phyloP scores from a whole-genome alignment of 2,113 vertebrate species.

The Tautogolabrus adspersus region DNA sequence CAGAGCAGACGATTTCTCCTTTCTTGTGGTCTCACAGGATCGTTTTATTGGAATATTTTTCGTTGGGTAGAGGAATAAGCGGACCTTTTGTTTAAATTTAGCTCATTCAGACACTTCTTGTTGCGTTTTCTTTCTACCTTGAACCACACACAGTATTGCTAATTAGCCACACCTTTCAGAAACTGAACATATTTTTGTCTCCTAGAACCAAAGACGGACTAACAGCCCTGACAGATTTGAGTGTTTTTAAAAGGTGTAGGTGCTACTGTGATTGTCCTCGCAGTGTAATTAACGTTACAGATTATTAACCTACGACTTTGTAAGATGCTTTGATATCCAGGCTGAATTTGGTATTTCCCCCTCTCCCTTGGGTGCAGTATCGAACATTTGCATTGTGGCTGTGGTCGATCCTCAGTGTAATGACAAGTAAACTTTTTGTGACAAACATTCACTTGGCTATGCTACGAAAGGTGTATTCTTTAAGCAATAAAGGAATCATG shows the following conservation, averaged over 20 bases:
- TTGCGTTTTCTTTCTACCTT: constrained; percentile 54
- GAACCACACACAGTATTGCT: constrained; percentile 79
- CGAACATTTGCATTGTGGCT: constrained; percentile 89
- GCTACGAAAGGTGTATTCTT: constrained; percentile 95
- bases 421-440: constrained; percentile 88
- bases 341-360: constrained; percentile 80
- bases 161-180: constrained; percentile 56
- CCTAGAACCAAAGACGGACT: constrained; percentile 79
- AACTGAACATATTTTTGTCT: constrained; percentile 64
- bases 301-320: constrained; percentile 67
- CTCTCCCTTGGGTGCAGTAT: constrained; percentile 84
- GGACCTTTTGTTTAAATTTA: constrained; percentile 62
- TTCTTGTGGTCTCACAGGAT: constrained; percentile 17
- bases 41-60: constrained; percentile 37
- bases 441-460: constrained; percentile 87
- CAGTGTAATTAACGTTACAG: constrained; percentile 43
- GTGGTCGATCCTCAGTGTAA: constrained; percentile 87
- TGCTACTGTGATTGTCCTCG: constrained; percentile 53
- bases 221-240: constrained; percentile 40
- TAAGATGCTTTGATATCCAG: constrained; percentile 82
- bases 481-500: constrained; percentile 98
- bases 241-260: constrained; percentile 66
- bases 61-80: constrained; percentile 51
- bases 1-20: constrained; percentile 22
- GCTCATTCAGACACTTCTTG: constrained; percentile 49